Evolutionary conservation across 2,113 vertebrate genomes (phyloP), one percentile per base, ranked within the genome.

Genomic region (Alouatta palliata): DNA sequence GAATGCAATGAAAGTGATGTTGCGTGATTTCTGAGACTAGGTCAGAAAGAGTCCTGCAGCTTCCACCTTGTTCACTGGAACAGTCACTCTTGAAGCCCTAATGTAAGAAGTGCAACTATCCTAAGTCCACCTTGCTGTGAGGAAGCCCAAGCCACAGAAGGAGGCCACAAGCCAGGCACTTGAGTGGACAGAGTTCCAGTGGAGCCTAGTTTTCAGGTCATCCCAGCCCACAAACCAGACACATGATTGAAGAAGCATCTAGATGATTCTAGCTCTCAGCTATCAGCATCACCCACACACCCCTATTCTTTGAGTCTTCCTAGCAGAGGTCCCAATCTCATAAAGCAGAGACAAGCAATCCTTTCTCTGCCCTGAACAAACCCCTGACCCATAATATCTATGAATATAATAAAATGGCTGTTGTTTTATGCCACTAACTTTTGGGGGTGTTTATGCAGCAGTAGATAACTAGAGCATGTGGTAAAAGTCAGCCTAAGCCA

Each of bases 401-500:
- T 20, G 37, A 70, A 23, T 7, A 16, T 77, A 56, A 95, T 54
- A 52, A 87, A 93, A 85, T 77, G 25, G 47, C 40, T 58, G 8
- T 40, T 25, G 16, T 17, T 87, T 90, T 47, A 52, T n/a, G n/a
- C 20, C 49, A 68, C 66, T 64, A 43, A 25, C 79, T 68, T 87
- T 88, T 2, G 30, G 25, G 20, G 17, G 25, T 52, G 12, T 35
- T 75, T 77, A 73, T 13, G 11, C 21, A 83, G 77, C 58, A 87
- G 19, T 27, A 79, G 90, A 52, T 75, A 49, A 76, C 40, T 64
- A 45, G 56, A 49, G 66, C 37, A 47, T 12, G 47, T 10, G 2
- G 19, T 73, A 80, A 95, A 97, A 97, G 90, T 89, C 94, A 14
- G 2, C 85, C 75, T 96, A 89, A 97, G 90, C 52, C 40, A 54